Evolutionary conservation across 1,140 invertebrate species (phyloP), one percentile per base, ranked within the genome.

Genomic region (Cherax destructor): DNA sequence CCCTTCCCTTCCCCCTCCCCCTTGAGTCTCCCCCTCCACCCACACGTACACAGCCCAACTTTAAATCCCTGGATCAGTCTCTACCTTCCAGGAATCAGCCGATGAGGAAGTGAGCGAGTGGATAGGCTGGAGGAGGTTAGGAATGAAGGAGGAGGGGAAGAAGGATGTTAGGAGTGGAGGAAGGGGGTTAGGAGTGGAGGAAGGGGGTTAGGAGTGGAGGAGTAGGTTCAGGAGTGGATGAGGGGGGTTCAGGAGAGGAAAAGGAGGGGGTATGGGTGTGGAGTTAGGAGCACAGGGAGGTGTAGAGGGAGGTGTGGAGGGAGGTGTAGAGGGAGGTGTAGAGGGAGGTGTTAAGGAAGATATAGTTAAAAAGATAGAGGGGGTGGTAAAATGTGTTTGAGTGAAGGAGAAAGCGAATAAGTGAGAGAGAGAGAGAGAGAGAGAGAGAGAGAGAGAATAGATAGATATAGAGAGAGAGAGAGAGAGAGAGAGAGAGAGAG

Each of bases 41-140:
- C 69, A 24, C 69, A 74, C n/a, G 3, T 30, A 24, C 69, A 74
- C 69, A 74, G 24, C 69, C 69, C 69, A 74, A 74, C 69, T 74
- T 74, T 74, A 74, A 74, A 74, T 74, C 69, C 69, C n/a, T 69
- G n/a, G 69, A 74, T 30, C 69, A 24, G n/a, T 24, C 61, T 16
- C 69, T n/a, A 74, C 69, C 69, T 74, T 30, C 69, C 69, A 24
- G 5, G 69, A 30, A 74, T 11, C 69, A 24, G 69, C 18, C 5
- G 65, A 13, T 9, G 69, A 24, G 24, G 69, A 74, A 5, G n/a
- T 74, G 69, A n/a, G 69, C 69, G 69, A 24, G 18, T 13, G 10
- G 21, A 69, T 16, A 16, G 61, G 16, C 16, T 41, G 2, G 61
- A 16, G 61, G 61, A 18, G 61, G 61, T 69, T 21, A 21, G 61